Conservation (phyloP, 2,797 vertebrate species). For the Phataginus tetradactyla region DNA sequence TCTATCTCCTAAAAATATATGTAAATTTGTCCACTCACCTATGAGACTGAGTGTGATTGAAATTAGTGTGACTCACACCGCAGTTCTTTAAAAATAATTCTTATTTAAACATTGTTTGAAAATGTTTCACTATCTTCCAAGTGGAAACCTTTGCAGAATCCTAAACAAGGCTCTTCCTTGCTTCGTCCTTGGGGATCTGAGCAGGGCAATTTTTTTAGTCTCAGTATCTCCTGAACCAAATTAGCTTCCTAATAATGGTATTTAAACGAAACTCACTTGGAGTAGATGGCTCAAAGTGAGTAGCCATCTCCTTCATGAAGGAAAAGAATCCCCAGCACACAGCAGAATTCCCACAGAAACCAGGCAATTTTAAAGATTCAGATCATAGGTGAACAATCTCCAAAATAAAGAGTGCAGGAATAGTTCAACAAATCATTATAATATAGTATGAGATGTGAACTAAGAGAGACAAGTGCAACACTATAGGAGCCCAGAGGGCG, state of each 20-base stretch:
- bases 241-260: conserved; percentile 25
- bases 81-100: not conserved
- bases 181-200: not conserved
- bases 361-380: conserved; percentile 28
- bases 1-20: not conserved
- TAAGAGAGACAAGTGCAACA: not conserved
- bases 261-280: conserved; percentile 54
- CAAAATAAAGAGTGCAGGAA: conserved; percentile 18
- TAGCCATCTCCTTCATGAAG: not conserved
- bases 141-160: not conserved
- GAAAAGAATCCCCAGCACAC: not conserved
- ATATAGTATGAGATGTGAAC: not conserved
- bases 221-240: not conserved
- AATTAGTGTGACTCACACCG: conserved; percentile 20
- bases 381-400: not conserved
- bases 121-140: not conserved
- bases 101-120: conserved; percentile 29
- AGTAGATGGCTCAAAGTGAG: not conserved
- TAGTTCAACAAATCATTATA: not conserved
- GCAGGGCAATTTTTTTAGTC: not conserved
- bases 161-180: not conserved
- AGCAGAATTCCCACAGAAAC: conserved; percentile 3
- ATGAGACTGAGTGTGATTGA: not conserved
- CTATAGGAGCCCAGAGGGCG: not conserved
- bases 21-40: not conserved